Percentiles rank a stretch among this genome's conserved stretches.
Conservation (phyloP, 2,113 vertebrate genomes). For the Thalassarche chlororhynchos region DNA sequence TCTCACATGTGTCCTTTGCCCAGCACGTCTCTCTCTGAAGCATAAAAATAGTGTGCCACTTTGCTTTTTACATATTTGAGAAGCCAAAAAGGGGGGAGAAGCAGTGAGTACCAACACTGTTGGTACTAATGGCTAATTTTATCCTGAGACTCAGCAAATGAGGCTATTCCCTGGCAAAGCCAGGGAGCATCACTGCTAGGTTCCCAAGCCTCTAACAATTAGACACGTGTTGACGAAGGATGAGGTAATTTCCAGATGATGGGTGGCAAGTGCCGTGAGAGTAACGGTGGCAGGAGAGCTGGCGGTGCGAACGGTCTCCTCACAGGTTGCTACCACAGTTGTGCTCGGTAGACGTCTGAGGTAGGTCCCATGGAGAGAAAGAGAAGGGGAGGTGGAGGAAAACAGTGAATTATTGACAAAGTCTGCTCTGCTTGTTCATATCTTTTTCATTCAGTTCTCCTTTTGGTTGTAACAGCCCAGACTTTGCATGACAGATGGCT, state of each 20-base stretch:
- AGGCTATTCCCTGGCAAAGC: not conserved
- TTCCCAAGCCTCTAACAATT: not conserved
- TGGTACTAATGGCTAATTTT: not conserved
- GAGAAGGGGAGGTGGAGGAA: not conserved
- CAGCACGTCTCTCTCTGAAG: not conserved
- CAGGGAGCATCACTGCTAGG: not conserved
- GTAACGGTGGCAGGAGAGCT: not conserved
- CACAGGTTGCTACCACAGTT: not conserved
- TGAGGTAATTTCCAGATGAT: constrained; percentile 20
- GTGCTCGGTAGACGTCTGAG: not conserved
- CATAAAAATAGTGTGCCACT: not conserved
- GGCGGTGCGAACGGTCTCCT: not conserved
- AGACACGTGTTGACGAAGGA: not conserved
- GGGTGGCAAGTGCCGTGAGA: not conserved
- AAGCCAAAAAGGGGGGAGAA: not conserved
- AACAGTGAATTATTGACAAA: not conserved
- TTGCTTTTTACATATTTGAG: not conserved
- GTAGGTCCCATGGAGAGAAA: not conserved
- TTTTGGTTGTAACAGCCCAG: not conserved
- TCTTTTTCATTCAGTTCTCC: not conserved
- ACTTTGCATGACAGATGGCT: not conserved
- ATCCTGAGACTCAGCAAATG: not conserved
- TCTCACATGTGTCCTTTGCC: not conserved
- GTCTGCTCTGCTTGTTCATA: not conserved
- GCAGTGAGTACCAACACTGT: not conserved